phyloP scores from a whole-genome alignment of 2,113 vertebrate species.

The Rhea americana region DNA sequence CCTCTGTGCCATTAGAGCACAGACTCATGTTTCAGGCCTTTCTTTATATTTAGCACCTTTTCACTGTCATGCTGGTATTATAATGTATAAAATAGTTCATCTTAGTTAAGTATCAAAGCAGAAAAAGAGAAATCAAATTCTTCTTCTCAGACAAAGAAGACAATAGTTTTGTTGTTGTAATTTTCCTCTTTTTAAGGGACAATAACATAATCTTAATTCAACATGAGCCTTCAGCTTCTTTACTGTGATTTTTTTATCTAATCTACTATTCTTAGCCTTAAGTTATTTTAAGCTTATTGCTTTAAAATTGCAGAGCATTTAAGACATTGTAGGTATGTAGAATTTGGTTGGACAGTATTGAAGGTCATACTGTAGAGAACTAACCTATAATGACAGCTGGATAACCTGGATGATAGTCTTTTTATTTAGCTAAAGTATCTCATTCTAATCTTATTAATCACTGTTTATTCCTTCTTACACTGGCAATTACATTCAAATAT shows the following conservation, averaged over 20 bases:
- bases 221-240: background rate
- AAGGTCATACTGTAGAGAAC: background rate
- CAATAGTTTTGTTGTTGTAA: background rate
- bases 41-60: background rate
- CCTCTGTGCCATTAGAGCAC: background rate
- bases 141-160: background rate
- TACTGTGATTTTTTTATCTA: background rate
- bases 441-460: background rate
- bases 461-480: background rate
- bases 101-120: background rate
- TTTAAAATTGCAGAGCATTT: conserved; percentile 22
- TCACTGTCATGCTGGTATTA: background rate
- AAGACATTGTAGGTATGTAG: background rate
- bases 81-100: background rate
- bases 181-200: background rate
- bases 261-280: background rate
- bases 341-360: conserved; percentile 1
- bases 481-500: background rate
- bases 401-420: background rate
- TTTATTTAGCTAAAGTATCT: background rate
- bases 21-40: background rate
- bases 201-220: background rate
- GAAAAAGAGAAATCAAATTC: background rate
- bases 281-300: conserved; percentile 25
- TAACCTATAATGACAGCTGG: background rate